Base-by-base conservation (phyloP, 2,888 invertebrate genomes). In the Limnephilus rhombicus region DNA sequence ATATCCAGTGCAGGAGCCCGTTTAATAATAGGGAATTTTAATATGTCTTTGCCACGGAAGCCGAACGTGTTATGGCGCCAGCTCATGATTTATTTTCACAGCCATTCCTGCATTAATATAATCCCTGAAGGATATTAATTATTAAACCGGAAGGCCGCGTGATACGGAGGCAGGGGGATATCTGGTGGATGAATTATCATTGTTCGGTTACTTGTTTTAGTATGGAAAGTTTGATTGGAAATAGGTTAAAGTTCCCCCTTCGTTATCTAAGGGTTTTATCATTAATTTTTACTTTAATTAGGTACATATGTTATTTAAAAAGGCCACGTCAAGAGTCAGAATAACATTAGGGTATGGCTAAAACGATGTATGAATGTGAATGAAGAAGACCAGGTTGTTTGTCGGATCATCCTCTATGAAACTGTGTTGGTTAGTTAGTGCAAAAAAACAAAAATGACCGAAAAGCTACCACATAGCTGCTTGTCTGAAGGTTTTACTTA, bases 41-140 rank as follows among this genome's bases (percentile, higher is more conserved):
- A 93, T 93, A 93, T 93, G 92, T 92, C 89, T 31, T 81, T 92
- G 91, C 80, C 92, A 81, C 85, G 89, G 91, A 89, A 89, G 87
- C 83, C 81, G 34, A 49, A 91, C 85, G 91, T 45, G 80, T 87
- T 68, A 91, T 81, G 86, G 37, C 49, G 68, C 68, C 24, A 83
- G 87, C 83, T 68, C 88, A 29, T 92, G 92, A 92, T 92, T 92
- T 92, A 92, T 92, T 91, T 90, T 68, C 90, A 31, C 49, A 37
- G 91, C 90, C 89, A 89, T 90, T 92, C 87, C 91, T 93, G 91
- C 49, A 92, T 92, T 93, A 92, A 93, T 92, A 93, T 92, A 90
- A 93, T 93, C 92, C 91, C 90, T 90, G 92, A 93, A 92, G 88
- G 93, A 90, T 93, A 93, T 93, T 93, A 90, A 93, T 93, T 93